phyloP scores from a whole-genome alignment of 2,797 vertebrate genomes.

The Sebastes cheni region DNA sequence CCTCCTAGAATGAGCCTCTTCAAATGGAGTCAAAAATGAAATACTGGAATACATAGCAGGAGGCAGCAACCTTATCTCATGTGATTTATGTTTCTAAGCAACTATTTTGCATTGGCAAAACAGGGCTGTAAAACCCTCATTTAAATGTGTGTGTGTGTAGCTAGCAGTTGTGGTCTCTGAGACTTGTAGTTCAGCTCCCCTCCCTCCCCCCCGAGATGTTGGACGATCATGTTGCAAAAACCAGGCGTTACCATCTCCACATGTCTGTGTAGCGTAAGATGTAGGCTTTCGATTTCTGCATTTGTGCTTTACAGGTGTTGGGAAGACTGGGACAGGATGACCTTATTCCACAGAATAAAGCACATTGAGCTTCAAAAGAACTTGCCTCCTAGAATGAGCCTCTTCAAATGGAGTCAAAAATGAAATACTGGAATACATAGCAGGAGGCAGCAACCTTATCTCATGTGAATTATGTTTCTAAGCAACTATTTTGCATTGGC shows the following conservation, averaged over 20 bases:
- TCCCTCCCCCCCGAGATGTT: background rate
- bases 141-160: constrained; percentile 18
- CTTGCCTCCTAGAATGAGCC: background rate
- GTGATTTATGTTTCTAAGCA: constrained; percentile 21
- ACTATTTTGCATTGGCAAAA: constrained; percentile 27
- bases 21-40: constrained; percentile 38
- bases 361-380: constrained; percentile 13
- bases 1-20: background rate
- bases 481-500: constrained; percentile 22
- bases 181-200: constrained; percentile 5
- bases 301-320: constrained; percentile 7
- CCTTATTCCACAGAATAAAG: constrained; percentile 18
- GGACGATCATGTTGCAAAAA: constrained; percentile 8
- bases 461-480: constrained; percentile 21
- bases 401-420: constrained; percentile 33
- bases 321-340: background rate
- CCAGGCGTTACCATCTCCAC: constrained; percentile 1
- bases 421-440: constrained; percentile 33
- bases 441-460: constrained; percentile 12
- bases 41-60: constrained; percentile 22
- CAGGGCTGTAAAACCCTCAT: background rate
- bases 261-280: background rate
- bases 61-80: constrained; percentile 17
- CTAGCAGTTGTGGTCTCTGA: background rate
- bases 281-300: background rate